Evolutionary conservation across 2,888 invertebrate species (phyloP).

Genomic region (Napeogenes sylphis): DNA sequence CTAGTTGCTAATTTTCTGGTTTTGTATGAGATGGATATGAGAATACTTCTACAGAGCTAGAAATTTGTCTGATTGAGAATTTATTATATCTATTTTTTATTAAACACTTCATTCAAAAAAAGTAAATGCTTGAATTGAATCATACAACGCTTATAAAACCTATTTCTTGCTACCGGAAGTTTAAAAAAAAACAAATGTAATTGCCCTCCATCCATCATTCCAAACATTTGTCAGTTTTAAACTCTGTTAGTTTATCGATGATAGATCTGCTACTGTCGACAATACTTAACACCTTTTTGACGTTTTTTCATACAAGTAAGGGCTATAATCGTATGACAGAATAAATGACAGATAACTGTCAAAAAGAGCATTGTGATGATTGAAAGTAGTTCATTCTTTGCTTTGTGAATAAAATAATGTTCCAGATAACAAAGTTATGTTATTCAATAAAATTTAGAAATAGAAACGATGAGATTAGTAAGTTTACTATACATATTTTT

Average conservation of each 20-base stretch:
- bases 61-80: too few species aligned
- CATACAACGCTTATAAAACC: too few species aligned
- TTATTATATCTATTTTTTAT: too few species aligned
- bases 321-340: conserved; percentile 2
- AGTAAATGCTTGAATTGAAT: too few species aligned
- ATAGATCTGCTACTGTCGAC: conserved; percentile 50
- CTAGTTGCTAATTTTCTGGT: background rate
- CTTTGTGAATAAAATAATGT: background rate
- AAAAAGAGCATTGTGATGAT: conserved; percentile 10
- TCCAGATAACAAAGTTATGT: background rate
- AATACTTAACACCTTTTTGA: conserved; percentile 3
- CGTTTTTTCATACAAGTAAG: background rate
- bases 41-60: too few species aligned
- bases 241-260: conserved; percentile 39
- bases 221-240: conserved; percentile 38
- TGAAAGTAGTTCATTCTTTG: background rate
- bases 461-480: too few species aligned
- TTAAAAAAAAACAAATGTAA: conserved; percentile 21
- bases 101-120: too few species aligned
- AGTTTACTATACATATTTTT: too few species aligned
- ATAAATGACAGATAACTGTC: conserved; percentile 28
- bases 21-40: background rate
- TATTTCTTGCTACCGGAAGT: background rate
- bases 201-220: conserved; percentile 44
- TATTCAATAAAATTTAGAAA: too few species aligned